Conservation (phyloP, 2,797 vertebrate genomes). For the Sebastes nivosus region DNA sequence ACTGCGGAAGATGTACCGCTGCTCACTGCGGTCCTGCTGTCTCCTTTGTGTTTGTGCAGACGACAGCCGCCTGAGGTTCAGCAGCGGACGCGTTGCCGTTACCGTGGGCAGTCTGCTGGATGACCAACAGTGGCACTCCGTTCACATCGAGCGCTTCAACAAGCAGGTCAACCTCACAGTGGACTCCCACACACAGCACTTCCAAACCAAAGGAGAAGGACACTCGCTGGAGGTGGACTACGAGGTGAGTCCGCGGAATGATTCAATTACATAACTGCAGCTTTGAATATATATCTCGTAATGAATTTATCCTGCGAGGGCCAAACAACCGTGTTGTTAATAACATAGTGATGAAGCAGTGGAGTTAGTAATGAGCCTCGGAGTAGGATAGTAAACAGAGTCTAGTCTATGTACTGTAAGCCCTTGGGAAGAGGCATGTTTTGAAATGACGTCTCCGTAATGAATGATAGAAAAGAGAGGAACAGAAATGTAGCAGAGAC, state of each 20-base stretch:
- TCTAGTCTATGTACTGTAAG: neutral
- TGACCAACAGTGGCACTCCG: constrained; percentile 96
- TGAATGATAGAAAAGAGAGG: neutral
- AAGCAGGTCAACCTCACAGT: constrained; percentile 96
- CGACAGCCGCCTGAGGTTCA: constrained; percentile 87
- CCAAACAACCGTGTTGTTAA: neutral
- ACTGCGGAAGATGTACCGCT: neutral
- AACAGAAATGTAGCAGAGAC: neutral
- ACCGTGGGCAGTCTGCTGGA: constrained; percentile 94
- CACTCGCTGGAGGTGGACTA: constrained; percentile 96
- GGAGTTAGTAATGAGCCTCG: constrained; percentile 1
- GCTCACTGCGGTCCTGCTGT: neutral
- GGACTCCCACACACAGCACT: constrained; percentile 91
- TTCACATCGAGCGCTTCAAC: constrained; percentile 94
- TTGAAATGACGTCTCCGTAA: neutral
- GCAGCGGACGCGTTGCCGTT: constrained; percentile 82
- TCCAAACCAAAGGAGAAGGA: constrained; percentile 90
- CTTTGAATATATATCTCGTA: neutral
- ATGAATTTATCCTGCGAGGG: constrained; percentile 6
- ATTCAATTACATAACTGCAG: constrained; percentile 1
- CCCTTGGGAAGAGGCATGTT: neutral
- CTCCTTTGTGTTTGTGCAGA: constrained; percentile 73
- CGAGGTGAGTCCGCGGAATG: constrained; percentile 79
- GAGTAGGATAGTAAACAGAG: constrained; percentile 5
- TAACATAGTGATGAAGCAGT: constrained; percentile 4